Percentiles rank a stretch among this genome's conserved stretches.
Evolutionary conservation across 2,888 invertebrate genomes (phyloP).

Genomic region (Patella caerulea): DNA sequence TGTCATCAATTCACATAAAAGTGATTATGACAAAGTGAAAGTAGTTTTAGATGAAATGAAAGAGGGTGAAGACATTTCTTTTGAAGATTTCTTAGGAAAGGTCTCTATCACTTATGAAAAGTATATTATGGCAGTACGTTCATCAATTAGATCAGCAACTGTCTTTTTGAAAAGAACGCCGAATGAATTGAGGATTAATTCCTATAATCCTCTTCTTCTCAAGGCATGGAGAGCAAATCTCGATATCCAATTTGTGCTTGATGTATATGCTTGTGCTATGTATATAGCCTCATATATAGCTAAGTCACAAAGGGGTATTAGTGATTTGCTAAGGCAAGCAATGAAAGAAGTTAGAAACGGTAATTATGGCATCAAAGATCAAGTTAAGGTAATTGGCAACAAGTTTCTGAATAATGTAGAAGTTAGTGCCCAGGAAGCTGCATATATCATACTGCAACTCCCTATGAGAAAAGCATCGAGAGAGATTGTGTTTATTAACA

Average conservation of each 20-base stretch:
- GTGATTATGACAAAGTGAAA: neutral
- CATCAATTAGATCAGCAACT: slow-evolving; percentile 14
- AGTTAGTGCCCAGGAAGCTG: slow-evolving; percentile 56
- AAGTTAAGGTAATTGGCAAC: slow-evolving; percentile 22
- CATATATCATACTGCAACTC: slow-evolving; percentile 43
- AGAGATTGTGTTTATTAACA: slow-evolving; percentile 44
- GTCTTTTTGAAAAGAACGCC: slow-evolving; percentile 29
- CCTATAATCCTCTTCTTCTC: slow-evolving; percentile 26
- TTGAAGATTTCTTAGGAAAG: neutral
- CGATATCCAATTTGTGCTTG: too few relatives aligned
- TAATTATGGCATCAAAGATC: slow-evolving; percentile 21
- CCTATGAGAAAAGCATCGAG: slow-evolving; percentile 42
- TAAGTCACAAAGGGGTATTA: slow-evolving; percentile 45
- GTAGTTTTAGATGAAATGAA: too few relatives aligned
- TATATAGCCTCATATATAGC: slow-evolving; percentile 42
- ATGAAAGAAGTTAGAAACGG: slow-evolving; percentile 38
- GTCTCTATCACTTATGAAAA: slow-evolving; percentile 3
- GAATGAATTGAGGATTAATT: slow-evolving; percentile 27
- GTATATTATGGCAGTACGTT: slow-evolving; percentile 11
- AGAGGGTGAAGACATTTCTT: too few relatives aligned
- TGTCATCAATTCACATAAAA: too few relatives aligned
- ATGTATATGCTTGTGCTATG: too few relatives aligned
- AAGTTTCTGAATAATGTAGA: slow-evolving; percentile 30
- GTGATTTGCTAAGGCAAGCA: slow-evolving; percentile 38
- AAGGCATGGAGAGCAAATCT: too few relatives aligned